Evolutionary conservation across 2,113 vertebrate genomes (phyloP).

Genomic region (Pitta sordida): DNA sequence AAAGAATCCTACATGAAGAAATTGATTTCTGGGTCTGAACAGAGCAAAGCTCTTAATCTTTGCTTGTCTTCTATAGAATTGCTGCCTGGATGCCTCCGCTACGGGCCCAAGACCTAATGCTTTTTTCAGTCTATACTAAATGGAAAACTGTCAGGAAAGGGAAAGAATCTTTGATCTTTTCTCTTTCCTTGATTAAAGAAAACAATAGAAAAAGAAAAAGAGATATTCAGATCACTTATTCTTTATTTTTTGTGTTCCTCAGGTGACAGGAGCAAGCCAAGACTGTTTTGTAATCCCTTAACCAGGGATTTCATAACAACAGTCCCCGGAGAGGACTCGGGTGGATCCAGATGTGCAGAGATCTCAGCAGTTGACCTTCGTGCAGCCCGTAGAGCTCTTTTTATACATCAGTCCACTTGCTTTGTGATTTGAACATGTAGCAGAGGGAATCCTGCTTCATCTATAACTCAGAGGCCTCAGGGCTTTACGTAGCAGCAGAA

Average conservation of each 20-base stretch:
- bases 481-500: neutral
- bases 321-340: neutral
- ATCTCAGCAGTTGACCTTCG: neutral
- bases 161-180: neutral
- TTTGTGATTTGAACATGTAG: neutral
- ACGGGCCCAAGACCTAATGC: neutral
- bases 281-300: neutral
- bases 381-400: fast-evolving
- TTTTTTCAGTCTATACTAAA: neutral
- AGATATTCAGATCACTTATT: neutral
- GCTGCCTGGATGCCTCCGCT: neutral
- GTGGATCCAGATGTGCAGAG: neutral
- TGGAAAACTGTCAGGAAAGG: neutral
- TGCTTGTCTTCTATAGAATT: neutral
- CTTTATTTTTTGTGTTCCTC: neutral
- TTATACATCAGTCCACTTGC: neutral
- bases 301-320: neutral
- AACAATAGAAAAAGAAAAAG: neutral
- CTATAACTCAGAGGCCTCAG: neutral
- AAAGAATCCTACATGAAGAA: neutral
- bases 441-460: neutral
- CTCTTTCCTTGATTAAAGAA: neutral
- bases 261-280: neutral
- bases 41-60: slow-evolving; percentile 29
- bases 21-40: slow-evolving; percentile 27